These are phyloP conservation scores for Drosophila differens DNA, from an alignment of 2,888 invertebrate species.

Conservation along the genomic window DNA sequence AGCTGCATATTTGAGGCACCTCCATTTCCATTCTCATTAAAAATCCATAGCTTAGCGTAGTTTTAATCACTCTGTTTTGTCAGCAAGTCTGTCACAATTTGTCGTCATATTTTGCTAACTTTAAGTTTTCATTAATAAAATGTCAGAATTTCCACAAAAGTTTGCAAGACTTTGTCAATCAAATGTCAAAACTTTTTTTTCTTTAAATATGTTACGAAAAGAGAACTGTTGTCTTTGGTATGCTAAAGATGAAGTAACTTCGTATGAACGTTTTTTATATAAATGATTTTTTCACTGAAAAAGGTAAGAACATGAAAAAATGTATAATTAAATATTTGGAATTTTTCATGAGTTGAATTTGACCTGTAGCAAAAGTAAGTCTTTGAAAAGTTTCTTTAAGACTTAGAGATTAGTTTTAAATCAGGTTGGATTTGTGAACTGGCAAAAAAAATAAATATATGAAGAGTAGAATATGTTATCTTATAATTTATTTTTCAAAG, in stretches of 20 bases:
- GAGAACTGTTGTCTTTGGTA: neutral
- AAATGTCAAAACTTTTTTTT: constrained; percentile 34
- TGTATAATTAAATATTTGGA: neutral
- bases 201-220: constrained; percentile 34
- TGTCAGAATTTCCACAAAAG: constrained; percentile 39
- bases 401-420: neutral
- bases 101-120: constrained; percentile 41
- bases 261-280: neutral
- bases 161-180: constrained; percentile 58
- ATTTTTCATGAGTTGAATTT: neutral
- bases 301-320: neutral
- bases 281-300: neutral
- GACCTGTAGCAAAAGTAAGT: neutral
- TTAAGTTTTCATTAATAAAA: constrained; percentile 61
- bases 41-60: constrained; percentile 36
- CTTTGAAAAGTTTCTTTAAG: neutral
- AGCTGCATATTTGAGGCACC: constrained; percentile 31
- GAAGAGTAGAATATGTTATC: neutral
- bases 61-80: constrained; percentile 28
- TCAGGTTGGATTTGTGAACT: neutral
- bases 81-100: constrained; percentile 46
- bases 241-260: neutral
- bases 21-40: constrained; percentile 43
- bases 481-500: neutral
- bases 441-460: neutral